phyloP scores from a whole-genome alignment of 2,888 invertebrate species.

The Buathra laborator region DNA sequence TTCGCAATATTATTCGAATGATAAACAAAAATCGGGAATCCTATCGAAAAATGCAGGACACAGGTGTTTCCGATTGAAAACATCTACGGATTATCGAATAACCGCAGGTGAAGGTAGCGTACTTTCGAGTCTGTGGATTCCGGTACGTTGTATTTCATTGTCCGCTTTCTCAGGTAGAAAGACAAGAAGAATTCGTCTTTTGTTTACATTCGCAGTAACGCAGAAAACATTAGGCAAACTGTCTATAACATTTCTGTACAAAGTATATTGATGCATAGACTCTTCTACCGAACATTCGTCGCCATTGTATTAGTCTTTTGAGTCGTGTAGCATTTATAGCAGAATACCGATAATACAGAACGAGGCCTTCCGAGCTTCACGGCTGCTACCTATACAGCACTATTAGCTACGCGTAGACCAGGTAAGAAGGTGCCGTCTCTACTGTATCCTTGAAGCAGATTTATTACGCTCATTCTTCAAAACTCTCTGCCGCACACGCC shows the following conservation, averaged over 20 bases:
- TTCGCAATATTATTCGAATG: no score
- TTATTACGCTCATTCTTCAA: conserved; percentile 72
- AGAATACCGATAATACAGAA: conserved; percentile 36
- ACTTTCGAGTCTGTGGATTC: conserved; percentile 71
- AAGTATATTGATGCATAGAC: conserved; percentile 27
- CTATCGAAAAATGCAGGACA: no score
- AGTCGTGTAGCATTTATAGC: conserved; percentile 24
- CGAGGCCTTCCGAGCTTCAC: conserved; percentile 44
- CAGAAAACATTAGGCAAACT: neutral
- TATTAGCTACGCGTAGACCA: conserved; percentile 58
- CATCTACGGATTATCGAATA: neutral
- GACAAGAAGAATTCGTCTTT: conserved; percentile 75
- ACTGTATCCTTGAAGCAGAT: conserved; percentile 74
- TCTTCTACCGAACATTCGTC: conserved; percentile 16
- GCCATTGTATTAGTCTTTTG: conserved; percentile 10
- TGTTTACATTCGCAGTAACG: conserved; percentile 70
- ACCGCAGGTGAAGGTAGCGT: conserved; percentile 19
- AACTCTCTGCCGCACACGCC: conserved; percentile 30
- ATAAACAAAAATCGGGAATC: no score
- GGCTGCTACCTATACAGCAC: conserved; percentile 47
- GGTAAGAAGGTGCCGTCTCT: conserved; percentile 52
- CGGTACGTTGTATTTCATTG: conserved; percentile 76
- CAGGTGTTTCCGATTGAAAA: neutral
- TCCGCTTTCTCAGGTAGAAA: conserved; percentile 77
- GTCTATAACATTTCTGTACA: conserved; percentile 2